Percentiles rank a stretch among this genome's conserved stretches.
Conservation (phyloP, 1,140 invertebrate genomes). For the Lordiphosa clarofinis region DNA sequence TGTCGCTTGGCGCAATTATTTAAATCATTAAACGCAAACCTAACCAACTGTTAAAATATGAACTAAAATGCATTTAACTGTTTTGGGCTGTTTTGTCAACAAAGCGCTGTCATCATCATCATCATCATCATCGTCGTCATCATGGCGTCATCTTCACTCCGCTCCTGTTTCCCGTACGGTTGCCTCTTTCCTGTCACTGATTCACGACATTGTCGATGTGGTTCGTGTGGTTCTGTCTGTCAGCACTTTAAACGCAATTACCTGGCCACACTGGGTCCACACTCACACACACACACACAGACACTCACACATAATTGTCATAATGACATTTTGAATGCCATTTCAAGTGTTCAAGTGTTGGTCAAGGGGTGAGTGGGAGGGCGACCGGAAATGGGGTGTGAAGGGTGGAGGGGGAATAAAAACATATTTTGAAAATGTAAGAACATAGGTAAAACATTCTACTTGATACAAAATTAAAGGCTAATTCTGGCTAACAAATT, state of each 20-base stretch:
- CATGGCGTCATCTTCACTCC: constrained; percentile 15
- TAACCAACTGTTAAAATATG: constrained; percentile 77
- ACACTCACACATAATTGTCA: constrained; percentile 39
- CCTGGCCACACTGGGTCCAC: constrained; percentile 44
- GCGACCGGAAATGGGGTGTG: not conserved
- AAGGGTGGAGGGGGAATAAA: not conserved
- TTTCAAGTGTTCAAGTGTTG: constrained; percentile 15
- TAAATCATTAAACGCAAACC: constrained; percentile 74
- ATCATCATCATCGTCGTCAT: constrained; percentile 19
- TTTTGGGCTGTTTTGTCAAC: constrained; percentile 75
- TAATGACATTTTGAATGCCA: constrained; percentile 39
- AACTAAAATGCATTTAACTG: constrained; percentile 77
- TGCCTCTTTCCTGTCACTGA: constrained; percentile 33
- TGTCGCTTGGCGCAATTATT: constrained; percentile 62
- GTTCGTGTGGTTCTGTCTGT: constrained; percentile 55
- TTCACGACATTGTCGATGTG: constrained; percentile 23
- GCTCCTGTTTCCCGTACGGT: constrained; percentile 6
- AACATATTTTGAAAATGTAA: not conserved
- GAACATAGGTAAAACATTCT: not conserved
- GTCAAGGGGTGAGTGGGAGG: constrained; percentile 15
- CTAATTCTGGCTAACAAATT: too few relatives aligned
- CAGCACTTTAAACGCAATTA: constrained; percentile 71
- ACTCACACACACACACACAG: constrained; percentile 20
- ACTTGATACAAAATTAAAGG: too few relatives aligned
- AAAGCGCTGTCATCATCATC: constrained; percentile 70